Base-by-base conservation (phyloP, 2,113 vertebrate genomes). In the Labeo catla region DNA sequence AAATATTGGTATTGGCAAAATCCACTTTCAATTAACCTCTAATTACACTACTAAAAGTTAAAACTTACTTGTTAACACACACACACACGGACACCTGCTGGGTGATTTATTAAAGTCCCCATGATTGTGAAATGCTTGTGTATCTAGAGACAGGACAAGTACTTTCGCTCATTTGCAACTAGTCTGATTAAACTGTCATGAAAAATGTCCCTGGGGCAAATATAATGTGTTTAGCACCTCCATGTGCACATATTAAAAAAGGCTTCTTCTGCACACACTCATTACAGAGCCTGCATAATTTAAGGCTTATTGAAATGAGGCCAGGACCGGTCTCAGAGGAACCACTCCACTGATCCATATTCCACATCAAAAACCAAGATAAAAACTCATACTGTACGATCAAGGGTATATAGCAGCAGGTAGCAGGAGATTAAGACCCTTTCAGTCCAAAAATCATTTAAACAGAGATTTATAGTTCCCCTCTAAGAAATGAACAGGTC, bases 101-200 rank as follows among this genome's bases (percentile, higher is more conserved):
- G 61, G 74, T 85, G 78, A 87, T 87, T 85, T 77, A 87, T 83
- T 87, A 85, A 84, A 81, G 66, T 80, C 65, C n/a, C 57, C 34
- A 9, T 13, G 43, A 65, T 61, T 13, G 45, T 65, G 74, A 54
- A 45, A 72, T 68, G 70, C 4, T 23, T 28, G 57, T 68, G 76
- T 68, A 34, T 72, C 66, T 34, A n/a, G 61, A 76, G 74, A 81
- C 28, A 57, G 45, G 77, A 87, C 54, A 47, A 65, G 74, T 57
- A 49, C 73, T 54, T 39, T 77, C 52, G 84, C 87, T 91, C 86
- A 89, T 91, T 92, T 91, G 84, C 89, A 88, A 89, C 66, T 16
- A 59, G 86, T 86, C 88, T 93, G 92, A 95, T 93, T 93, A 93
- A 93, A 92, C 91, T 92, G 91, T 93, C 92, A 92, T 87, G 80